Percentiles rank a stretch among this genome's conserved stretches.
Evolutionary conservation across 2,113 vertebrate genomes (phyloP).

Genomic region (Barnardius zonarius): DNA sequence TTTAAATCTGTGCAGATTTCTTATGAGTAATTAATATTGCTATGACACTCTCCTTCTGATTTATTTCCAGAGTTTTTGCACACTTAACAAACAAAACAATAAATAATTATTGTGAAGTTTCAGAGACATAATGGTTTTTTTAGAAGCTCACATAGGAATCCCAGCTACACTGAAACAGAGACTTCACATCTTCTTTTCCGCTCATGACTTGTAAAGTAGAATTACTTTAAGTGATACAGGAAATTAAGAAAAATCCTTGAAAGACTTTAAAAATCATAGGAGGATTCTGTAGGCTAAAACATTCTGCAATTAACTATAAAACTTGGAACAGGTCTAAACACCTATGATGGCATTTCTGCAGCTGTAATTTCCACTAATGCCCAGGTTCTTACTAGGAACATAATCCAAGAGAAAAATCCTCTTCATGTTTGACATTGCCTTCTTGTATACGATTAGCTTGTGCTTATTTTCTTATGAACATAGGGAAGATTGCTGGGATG

Average conservation of each 20-base stretch:
- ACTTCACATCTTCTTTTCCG: background rate
- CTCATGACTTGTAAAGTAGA: background rate
- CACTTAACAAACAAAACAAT: background rate
- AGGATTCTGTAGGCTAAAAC: background rate
- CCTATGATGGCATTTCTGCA: background rate
- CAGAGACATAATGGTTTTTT: background rate
- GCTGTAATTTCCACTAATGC: background rate
- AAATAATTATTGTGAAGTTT: background rate
- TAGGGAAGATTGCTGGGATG: background rate
- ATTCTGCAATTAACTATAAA: background rate
- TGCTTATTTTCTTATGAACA: background rate
- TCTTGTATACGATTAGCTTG: background rate
- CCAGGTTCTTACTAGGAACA: background rate
- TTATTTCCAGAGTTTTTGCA: background rate
- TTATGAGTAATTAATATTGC: background rate
- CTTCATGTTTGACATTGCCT: background rate
- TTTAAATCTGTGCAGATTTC: background rate
- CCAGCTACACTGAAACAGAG: background rate
- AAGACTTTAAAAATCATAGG: background rate
- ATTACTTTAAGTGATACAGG: background rate
- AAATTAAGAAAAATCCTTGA: background rate
- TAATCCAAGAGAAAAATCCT: background rate
- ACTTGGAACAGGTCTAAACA: background rate
- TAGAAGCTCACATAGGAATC: background rate
- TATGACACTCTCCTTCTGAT: background rate